These are phyloP conservation scores for Paelopatides confundens DNA, from an alignment of 53 echinoderm and acorn worm species.

Conservation along the genomic window DNA sequence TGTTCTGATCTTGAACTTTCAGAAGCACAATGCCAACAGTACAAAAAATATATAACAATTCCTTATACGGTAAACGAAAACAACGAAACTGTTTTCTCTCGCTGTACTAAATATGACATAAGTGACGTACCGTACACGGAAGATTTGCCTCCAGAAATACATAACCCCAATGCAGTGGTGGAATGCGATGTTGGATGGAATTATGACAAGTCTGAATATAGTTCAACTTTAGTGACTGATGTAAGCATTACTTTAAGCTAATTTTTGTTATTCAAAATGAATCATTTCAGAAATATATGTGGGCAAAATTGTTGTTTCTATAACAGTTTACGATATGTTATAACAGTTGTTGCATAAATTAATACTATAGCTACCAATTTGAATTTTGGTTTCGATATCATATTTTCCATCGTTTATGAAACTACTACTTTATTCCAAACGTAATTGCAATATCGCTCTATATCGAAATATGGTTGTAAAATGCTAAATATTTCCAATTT, in stretches of 20 bases:
- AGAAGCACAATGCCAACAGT: not conserved
- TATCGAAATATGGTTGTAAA: too few species aligned
- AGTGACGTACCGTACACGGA: not conserved
- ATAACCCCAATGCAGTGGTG: not conserved
- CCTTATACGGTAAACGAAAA: not conserved
- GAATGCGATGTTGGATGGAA: slow-evolving; percentile 22
- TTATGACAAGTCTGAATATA: slow-evolving; percentile 5
- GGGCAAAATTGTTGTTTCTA: too few species aligned
- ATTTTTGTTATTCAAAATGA: too few species aligned
- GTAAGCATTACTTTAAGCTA: not conserved
- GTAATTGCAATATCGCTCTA: too few species aligned
- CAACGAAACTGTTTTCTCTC: slow-evolving; percentile 18
- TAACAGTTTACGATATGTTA: too few species aligned
- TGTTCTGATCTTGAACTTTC: not conserved
- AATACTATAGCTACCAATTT: too few species aligned
- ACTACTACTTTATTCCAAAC: too few species aligned
- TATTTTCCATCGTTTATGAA: too few species aligned
- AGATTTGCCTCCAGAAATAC: not conserved
- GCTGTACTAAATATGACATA: not conserved
- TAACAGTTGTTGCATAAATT: too few species aligned
- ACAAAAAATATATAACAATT: not conserved
- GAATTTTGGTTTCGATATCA: too few species aligned
- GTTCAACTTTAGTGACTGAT: slow-evolving; percentile 12
- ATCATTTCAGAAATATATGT: too few species aligned
- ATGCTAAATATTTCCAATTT: too few species aligned